phyloP scores from a whole-genome alignment of 2,797 vertebrate species.

The Clamator glandarius region DNA sequence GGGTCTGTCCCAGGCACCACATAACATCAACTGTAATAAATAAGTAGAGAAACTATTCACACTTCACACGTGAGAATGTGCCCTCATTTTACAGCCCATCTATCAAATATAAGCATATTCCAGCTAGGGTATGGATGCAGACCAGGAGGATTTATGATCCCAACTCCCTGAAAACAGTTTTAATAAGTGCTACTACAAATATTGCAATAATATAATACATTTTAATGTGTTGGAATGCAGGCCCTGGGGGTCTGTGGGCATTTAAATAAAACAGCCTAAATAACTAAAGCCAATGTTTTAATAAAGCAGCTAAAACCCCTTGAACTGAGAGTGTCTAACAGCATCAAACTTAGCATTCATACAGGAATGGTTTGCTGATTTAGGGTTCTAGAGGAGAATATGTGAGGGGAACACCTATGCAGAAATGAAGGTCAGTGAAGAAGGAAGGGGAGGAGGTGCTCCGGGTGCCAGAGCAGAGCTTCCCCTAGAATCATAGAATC shows the following conservation, averaged over 20 bases:
- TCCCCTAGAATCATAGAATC: no score
- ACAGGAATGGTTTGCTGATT: background rate
- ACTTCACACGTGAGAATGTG: constrained; percentile 48
- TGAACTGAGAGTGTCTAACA: background rate
- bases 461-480: no score
- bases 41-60: constrained; percentile 44
- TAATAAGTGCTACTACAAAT: constrained; percentile 57
- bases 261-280: background rate
- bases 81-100: constrained; percentile 54
- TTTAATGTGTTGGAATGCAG: constrained; percentile 47
- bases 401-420: no score
- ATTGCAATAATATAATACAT: constrained; percentile 45
- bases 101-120: constrained; percentile 40
- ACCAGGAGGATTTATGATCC: constrained; percentile 46
- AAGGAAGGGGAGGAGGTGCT: no score
- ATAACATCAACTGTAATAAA: constrained; percentile 25
- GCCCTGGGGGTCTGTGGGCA: background rate
- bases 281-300: background rate
- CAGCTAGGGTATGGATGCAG: background rate
- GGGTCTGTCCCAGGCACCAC: background rate
- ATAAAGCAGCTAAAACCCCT: background rate
- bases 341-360: background rate
- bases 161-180: constrained; percentile 39
- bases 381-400: background rate
- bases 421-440: no score